Evolutionary conservation across 2,113 vertebrate species (phyloP).

Genomic region (Thamnophis sirtalis): DNA sequence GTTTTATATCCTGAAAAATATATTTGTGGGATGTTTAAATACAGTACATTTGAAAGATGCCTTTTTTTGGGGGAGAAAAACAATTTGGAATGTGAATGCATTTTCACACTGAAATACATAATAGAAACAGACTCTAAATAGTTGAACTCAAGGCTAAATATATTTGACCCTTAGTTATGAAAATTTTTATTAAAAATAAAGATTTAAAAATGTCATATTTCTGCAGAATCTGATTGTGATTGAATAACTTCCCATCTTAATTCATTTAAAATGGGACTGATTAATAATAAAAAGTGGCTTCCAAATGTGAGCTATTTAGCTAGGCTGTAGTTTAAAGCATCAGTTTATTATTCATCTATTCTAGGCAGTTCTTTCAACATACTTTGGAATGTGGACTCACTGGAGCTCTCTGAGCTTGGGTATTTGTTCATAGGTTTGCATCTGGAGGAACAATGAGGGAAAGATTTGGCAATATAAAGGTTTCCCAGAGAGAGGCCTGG

Average conservation of each 20-base stretch:
- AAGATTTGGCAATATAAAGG: not conserved
- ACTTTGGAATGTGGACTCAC: not conserved
- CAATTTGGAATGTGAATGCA: not conserved
- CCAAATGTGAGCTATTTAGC: not conserved
- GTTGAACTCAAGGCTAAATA: not conserved
- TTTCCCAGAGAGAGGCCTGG: not conserved
- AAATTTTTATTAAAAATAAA: not conserved
- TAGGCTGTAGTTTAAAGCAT: not conserved
- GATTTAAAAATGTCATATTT: accelerated
- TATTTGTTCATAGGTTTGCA: not conserved
- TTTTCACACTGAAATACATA: not conserved
- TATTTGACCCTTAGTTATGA: not conserved
- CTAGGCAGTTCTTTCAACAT: not conserved
- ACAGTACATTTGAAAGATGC: constrained; percentile 56
- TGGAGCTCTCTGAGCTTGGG: not conserved
- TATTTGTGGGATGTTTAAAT: constrained; percentile 68
- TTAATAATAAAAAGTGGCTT: not conserved
- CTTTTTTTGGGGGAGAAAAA: not conserved
- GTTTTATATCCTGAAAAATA: constrained; percentile 83
- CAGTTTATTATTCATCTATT: not conserved
- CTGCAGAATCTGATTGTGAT: not conserved
- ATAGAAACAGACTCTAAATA: not conserved
- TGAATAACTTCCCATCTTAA: not conserved
- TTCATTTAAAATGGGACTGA: not conserved
- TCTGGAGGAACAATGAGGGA: not conserved